phyloP scores from a whole-genome alignment of 53 echinoderm and acorn worm species.

The Echinarachnius parma region DNA sequence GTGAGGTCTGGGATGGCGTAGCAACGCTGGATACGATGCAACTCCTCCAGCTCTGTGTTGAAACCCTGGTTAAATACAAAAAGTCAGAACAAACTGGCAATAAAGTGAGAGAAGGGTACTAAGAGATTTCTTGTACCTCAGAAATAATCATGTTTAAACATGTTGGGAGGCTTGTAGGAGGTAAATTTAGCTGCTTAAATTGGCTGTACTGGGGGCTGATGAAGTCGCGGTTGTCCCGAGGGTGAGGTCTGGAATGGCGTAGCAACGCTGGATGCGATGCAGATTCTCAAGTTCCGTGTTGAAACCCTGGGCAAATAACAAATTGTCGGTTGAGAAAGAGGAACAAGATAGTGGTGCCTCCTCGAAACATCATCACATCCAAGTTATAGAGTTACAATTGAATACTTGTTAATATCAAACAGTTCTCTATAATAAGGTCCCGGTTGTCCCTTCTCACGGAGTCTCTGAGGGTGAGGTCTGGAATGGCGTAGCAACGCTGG shows the following conservation, averaged over 20 bases:
- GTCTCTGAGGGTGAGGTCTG: slow-evolving; percentile 70
- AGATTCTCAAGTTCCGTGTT: slow-evolving; percentile 91
- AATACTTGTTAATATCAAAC: too few species aligned
- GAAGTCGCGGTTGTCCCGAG: slow-evolving; percentile 80
- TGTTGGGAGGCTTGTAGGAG: background rate
- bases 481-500: slow-evolving; percentile 83
- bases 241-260: slow-evolving; percentile 78
- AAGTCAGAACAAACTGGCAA: too few species aligned
- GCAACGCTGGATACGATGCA: slow-evolving; percentile 77
- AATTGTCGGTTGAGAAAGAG: too few species aligned
- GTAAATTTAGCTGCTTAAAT: slow-evolving; percentile 72
- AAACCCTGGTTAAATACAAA: too few species aligned
- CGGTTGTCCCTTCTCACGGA: too few species aligned
- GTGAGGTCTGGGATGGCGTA: slow-evolving; percentile 27
- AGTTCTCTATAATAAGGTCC: slow-evolving; percentile 67
- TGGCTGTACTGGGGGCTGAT: slow-evolving; percentile 74
- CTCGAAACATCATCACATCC: too few species aligned
- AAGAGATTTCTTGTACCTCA: too few species aligned
- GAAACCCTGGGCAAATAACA: slow-evolving; percentile 87
- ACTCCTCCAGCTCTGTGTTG: slow-evolving; percentile 88
- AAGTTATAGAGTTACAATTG: too few species aligned
- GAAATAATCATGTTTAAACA: too few species aligned
- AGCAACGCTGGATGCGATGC: slow-evolving; percentile 77
- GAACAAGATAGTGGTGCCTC: too few species aligned
- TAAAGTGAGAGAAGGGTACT: background rate